Base-by-base conservation (phyloP, 2,888 invertebrate species). In the Tenthredo notha region DNA sequence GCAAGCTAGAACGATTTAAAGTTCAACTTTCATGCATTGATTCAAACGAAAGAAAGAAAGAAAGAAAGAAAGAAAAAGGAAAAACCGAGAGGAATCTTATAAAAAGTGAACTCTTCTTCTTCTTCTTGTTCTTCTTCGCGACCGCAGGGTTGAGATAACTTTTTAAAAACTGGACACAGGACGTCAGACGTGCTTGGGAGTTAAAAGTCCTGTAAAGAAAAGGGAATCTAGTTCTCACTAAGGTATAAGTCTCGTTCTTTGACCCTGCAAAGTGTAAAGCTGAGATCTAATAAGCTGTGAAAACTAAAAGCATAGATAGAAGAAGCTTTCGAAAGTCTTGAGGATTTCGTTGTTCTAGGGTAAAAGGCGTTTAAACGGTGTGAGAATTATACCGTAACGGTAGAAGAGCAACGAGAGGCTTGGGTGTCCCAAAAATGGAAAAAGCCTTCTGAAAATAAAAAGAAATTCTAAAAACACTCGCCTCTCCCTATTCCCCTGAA, bases 401-500 rank as follows among this genome's bases (percentile, higher is more conserved):
- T 80, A 40, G n/a, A 80, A 61, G n/a, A 77, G 29, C 50, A 21
- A 50, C 83, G 21, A 12, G 61, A 58, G 61, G 37, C 21, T 54
- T 80, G 37, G 61, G 80, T 58, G 47, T 54, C 54, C 25, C 74
- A 83, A 70, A 83, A 83, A 83, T 67, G 67, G 58, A 80, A 80
- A 80, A 80, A 80, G 80, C 86, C 18, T 33, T 40, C n/a, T 47
- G 37, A 47, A 40, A 72, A 85, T 80, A 84, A 88, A 86, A 87
- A 86, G 90, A 90, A 89, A 90, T 87, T 90, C 90, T 90, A 90
- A 91, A 91, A 91, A 88, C 89, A 87, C 86, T 77, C 85, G 85
- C 86, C 85, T 84, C 88, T 88, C 89, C 88, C 87, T 86, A 87
- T 91, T 90, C 91, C 92, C 91, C 91, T 92, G 92, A 92, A 92